A percentile compares a stretch with the other conserved stretches of the same genome.
phyloP scores from a whole-genome alignment of 2,888 invertebrate genomes.

The Hydriomena furcata region DNA sequence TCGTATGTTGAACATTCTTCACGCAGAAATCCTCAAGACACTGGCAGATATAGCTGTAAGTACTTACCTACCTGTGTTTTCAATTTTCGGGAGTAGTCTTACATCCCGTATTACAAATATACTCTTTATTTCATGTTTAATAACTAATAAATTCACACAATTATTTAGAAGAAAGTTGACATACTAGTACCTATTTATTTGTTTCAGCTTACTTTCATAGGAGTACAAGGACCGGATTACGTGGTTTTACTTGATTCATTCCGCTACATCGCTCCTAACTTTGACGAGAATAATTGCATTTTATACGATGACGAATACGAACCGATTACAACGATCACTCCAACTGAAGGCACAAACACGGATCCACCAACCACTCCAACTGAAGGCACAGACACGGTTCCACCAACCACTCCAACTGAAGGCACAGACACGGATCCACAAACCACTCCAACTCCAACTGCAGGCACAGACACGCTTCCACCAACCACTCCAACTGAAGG shows the following conservation, averaged over 20 bases:
- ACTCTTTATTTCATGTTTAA: too few species aligned
- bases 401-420: too few species aligned
- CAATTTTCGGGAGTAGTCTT: too few species aligned
- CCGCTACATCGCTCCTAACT: conserved; percentile 48
- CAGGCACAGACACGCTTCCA: neutral
- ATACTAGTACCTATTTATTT: neutral
- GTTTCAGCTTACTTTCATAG: conserved; percentile 57
- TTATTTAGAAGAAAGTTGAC: too few species aligned
- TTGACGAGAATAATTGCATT: conserved; percentile 43
- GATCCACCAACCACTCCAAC: conserved; percentile 12
- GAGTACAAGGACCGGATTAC: conserved; percentile 39
- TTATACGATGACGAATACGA: conserved; percentile 38
- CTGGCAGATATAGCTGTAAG: too few species aligned
- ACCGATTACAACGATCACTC: conserved; percentile 3
- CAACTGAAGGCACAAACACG: conserved; percentile 10
- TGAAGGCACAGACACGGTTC: neutral
- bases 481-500: too few species aligned
- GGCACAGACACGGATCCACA: neutral
- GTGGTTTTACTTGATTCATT: conserved; percentile 56
- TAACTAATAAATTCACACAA: too few species aligned
- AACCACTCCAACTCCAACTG: neutral
- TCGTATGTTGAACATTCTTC: too few species aligned
- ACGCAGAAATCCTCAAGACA: too few species aligned
- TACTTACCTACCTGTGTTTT: too few species aligned
- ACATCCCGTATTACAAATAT: too few species aligned